These are phyloP conservation scores for Drosophila demipolita DNA, from an alignment of 2,888 invertebrate species.

Conservation along the genomic window DNA sequence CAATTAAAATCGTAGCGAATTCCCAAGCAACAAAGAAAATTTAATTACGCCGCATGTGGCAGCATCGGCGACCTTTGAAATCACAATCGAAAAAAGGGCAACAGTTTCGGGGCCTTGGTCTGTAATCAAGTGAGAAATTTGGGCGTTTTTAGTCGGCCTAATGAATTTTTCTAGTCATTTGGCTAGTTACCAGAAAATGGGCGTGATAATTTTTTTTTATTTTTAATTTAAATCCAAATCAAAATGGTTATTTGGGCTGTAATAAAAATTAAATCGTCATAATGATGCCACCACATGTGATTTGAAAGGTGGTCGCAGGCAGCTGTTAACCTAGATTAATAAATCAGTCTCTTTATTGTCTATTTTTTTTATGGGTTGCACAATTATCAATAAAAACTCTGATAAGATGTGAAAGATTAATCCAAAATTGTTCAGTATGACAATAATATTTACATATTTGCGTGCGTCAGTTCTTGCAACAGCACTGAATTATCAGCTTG, in stretches of 20 bases:
- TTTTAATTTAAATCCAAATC: slow-evolving; percentile 50
- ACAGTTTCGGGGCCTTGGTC: slow-evolving; percentile 50
- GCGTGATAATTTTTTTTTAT: slow-evolving; percentile 55
- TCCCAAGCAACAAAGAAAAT: slow-evolving; percentile 76
- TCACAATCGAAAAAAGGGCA: slow-evolving; percentile 43
- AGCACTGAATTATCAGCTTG: slow-evolving; percentile 66
- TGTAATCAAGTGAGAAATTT: slow-evolving; percentile 73
- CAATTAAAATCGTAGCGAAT: slow-evolving; percentile 78
- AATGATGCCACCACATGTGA: slow-evolving; percentile 44
- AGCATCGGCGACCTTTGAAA: slow-evolving; percentile 57
- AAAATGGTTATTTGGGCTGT: slow-evolving; percentile 29
- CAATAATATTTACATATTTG: slow-evolving; percentile 57
- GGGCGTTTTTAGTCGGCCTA: slow-evolving; percentile 53
- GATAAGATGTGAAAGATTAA: slow-evolving; percentile 28
- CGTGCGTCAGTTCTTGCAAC: slow-evolving; percentile 31
- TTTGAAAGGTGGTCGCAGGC: slow-evolving; percentile 61
- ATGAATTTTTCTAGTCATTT: slow-evolving; percentile 65
- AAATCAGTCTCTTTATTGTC: slow-evolving; percentile 24
- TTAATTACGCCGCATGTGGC: slow-evolving; percentile 78
- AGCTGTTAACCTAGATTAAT: slow-evolving; percentile 27
- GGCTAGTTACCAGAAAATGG: slow-evolving; percentile 55
- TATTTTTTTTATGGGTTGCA: slow-evolving; percentile 17
- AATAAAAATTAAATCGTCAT: slow-evolving; percentile 44
- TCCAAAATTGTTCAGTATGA: slow-evolving; percentile 34
- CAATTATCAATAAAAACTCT: slow-evolving; percentile 39